Evolutionary conservation across 2,888 invertebrate genomes (phyloP).

Genomic region (Drosophila mettleri): DNA sequence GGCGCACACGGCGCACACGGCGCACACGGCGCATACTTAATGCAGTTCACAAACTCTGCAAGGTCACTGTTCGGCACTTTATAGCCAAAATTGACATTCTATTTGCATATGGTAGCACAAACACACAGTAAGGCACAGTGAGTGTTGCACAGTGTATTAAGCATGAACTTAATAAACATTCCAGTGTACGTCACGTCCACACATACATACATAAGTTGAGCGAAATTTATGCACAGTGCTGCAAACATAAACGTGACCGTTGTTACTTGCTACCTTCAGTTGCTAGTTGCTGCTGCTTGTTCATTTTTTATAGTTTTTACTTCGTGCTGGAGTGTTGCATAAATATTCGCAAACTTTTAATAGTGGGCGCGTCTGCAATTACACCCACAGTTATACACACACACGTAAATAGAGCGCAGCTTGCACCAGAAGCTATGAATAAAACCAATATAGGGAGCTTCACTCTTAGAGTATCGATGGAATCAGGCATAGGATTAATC

Average conservation of each 20-base stretch:
- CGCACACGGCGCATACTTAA: conserved; percentile 51
- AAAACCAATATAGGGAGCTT: conserved; percentile 36
- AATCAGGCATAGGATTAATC: not conserved
- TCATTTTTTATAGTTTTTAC: conserved; percentile 67
- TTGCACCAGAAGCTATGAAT: conserved; percentile 33
- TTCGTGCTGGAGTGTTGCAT: conserved; percentile 58
- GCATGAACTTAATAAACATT: conserved; percentile 74
- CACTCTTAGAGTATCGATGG: not conserved
- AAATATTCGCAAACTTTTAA: conserved; percentile 67
- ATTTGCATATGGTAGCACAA: conserved; percentile 56
- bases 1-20: conserved; percentile 45
- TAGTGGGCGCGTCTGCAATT: conserved; percentile 60
- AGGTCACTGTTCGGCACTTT: conserved; percentile 33
- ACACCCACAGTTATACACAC: conserved; percentile 50
- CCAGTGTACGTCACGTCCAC: conserved; percentile 45
- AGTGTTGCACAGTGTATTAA: conserved; percentile 41
- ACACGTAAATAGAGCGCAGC: conserved; percentile 30
- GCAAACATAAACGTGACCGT: conserved; percentile 64
- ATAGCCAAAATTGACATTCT: conserved; percentile 56
- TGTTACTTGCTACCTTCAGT: conserved; percentile 46
- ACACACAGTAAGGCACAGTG: not conserved
- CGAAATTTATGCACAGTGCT: conserved; percentile 65
- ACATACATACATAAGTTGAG: conserved; percentile 11
- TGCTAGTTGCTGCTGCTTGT: conserved; percentile 44
- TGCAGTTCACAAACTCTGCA: conserved; percentile 35